Conservation (phyloP, 1,140 invertebrate genomes). For the Drosophila bifasciata region DNA sequence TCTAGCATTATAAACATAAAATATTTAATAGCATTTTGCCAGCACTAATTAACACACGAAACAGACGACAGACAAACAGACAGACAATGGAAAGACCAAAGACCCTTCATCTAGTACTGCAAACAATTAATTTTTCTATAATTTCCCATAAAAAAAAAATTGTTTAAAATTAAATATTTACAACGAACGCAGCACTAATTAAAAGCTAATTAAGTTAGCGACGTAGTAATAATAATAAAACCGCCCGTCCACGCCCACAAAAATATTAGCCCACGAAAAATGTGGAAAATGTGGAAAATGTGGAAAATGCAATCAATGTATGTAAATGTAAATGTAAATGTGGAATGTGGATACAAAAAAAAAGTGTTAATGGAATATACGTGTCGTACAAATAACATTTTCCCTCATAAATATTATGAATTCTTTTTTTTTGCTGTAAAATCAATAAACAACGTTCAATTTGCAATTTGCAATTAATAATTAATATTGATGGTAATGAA, state of each 20-base stretch:
- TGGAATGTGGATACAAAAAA: slow-evolving; percentile 5
- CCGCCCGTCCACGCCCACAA: not conserved
- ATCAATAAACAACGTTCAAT: slow-evolving; percentile 53
- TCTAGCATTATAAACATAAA: too few species aligned
- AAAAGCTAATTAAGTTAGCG: slow-evolving; percentile 54
- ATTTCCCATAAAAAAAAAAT: too few species aligned
- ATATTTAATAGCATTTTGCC: too few species aligned
- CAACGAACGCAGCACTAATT: slow-evolving; percentile 44
- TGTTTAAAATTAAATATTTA: slow-evolving; percentile 36
- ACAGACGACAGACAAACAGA: too few species aligned
- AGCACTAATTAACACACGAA: too few species aligned
- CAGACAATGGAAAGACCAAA: too few species aligned
- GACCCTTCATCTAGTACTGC: too few species aligned
- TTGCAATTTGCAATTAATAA: slow-evolving; percentile 54
- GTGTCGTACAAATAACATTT: slow-evolving; percentile 45
- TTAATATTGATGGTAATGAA: slow-evolving; percentile 31
- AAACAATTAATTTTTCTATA: too few species aligned
- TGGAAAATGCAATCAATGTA: not conserved
- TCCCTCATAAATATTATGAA: not conserved
- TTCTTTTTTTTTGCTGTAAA: slow-evolving; percentile 8
- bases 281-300: slow-evolving; percentile 14
- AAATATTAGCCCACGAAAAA: slow-evolving; percentile 37
- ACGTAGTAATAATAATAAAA: slow-evolving; percentile 32
- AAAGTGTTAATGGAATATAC: not conserved
- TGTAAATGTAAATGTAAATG: too few species aligned